These are phyloP conservation scores for Wiebesia pumilae DNA, from an alignment of 1,140 invertebrate species.

Conservation along the genomic window DNA sequence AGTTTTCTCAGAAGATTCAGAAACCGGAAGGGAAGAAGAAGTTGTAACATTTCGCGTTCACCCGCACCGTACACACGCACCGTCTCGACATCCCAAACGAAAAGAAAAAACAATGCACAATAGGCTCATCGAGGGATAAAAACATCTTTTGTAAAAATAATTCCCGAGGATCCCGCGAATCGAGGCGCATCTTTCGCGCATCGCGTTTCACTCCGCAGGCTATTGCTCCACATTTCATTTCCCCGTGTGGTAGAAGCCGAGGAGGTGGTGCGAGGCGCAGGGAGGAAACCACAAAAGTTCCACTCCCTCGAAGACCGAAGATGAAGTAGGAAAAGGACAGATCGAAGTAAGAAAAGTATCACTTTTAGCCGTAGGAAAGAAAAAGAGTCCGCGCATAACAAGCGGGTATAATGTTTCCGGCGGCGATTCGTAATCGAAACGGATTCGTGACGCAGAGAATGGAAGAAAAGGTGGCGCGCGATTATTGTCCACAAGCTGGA, in stretches of 20 bases:
- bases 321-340: background rate
- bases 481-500: constrained; percentile 19
- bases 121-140: constrained; percentile 46
- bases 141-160: constrained; percentile 39
- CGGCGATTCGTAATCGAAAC: constrained; percentile 54
- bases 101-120: constrained; percentile 27
- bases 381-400: constrained; percentile 23
- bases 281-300: constrained; percentile 39
- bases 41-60: constrained; percentile 39
- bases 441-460: constrained; percentile 20
- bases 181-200: constrained; percentile 42
- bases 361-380: background rate
- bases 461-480: constrained; percentile 24
- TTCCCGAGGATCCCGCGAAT: constrained; percentile 40
- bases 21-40: constrained; percentile 38
- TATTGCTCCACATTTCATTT: background rate
- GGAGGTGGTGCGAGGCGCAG: too few relatives aligned
- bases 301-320: background rate
- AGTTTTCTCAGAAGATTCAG: constrained; percentile 44
- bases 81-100: background rate
- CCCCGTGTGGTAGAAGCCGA: background rate
- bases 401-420: constrained; percentile 45
- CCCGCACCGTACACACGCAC: background rate
- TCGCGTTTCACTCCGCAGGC: constrained; percentile 31
- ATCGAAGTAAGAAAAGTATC: constrained; percentile 37